Conservation (phyloP, 2,113 vertebrate species). For the Boulengeromyrus knoepffleri region DNA sequence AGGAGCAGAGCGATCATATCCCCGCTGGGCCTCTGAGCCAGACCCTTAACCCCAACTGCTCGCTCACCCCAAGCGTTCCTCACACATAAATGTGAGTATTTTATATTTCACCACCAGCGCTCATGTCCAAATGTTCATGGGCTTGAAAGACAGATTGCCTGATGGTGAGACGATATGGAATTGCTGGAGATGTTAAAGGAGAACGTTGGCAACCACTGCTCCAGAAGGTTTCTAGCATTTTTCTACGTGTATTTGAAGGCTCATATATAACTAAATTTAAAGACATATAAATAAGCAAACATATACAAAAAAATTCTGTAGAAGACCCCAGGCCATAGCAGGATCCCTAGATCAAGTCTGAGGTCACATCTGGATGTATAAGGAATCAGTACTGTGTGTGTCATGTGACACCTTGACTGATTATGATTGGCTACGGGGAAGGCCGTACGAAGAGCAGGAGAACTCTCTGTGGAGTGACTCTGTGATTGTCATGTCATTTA, state of each 20-base stretch:
- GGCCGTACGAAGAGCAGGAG: neutral
- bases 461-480: constrained; percentile 9
- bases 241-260: neutral
- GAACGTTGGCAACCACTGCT: neutral
- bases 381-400: neutral
- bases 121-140: neutral
- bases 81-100: neutral
- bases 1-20: neutral
- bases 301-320: neutral
- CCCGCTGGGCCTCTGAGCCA: neutral
- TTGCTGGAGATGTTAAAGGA: neutral
- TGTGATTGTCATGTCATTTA: neutral
- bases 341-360: neutral
- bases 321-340: neutral
- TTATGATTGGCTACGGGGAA: constrained; percentile 9
- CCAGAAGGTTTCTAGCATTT: neutral
- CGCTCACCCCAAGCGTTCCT: neutral
- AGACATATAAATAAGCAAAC: neutral
- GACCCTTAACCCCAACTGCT: neutral
- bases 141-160: neutral
- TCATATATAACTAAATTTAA: neutral
- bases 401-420: constrained; percentile 10
- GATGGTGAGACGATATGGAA: neutral
- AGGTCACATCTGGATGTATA: neutral
- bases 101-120: neutral